Evolutionary conservation across 2,113 vertebrate genomes (phyloP).

Genomic region (Pollachius pollachius): DNA sequence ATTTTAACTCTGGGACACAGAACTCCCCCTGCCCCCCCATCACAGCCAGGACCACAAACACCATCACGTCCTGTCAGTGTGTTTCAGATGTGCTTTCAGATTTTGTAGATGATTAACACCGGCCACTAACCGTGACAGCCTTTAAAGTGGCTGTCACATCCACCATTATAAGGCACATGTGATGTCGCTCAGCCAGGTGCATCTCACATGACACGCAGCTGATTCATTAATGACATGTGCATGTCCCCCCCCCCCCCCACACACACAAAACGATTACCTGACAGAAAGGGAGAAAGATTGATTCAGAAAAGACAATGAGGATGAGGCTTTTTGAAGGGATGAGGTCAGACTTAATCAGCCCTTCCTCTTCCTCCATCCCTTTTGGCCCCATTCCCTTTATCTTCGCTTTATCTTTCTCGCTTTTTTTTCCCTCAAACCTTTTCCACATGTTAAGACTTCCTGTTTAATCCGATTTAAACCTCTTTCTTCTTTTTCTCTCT

Average conservation of each 20-base stretch:
- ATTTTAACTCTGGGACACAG: no score
- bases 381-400: background rate
- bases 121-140: background rate
- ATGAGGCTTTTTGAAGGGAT: no score
- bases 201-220: no score
- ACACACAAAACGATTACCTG: background rate
- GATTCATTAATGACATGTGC: no score
- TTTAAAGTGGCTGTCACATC: no score
- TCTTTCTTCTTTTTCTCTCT: background rate
- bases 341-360: no score
- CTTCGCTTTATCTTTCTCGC: background rate
- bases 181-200: no score
- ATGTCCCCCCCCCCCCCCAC: no score
- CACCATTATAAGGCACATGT: no score
- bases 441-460: background rate
- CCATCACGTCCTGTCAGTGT: background rate
- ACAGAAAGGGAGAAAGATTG: background rate
- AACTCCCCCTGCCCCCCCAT: no score
- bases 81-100: no score
- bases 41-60: background rate
- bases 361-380: background rate
- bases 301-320: background rate
- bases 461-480: no score
- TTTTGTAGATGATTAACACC: background rate
- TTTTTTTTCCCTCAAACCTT: background rate